These are phyloP conservation scores for Enteromius fasciolatus DNA, from an alignment of 2,797 vertebrate genomes.

Conservation along the genomic window DNA sequence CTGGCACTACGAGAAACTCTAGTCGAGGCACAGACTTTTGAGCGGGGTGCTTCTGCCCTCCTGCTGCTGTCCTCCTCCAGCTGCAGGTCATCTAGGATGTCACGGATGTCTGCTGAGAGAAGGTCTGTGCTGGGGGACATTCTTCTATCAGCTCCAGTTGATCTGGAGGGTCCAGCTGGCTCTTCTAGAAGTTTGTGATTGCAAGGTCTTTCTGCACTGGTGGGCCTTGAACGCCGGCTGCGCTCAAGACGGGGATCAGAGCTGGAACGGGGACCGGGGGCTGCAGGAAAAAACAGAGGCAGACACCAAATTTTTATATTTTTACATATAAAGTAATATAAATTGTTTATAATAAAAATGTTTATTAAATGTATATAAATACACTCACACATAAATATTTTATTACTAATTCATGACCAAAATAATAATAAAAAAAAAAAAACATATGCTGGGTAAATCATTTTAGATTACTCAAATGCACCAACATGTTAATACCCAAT, in stretches of 20 bases:
- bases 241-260: slow-evolving; percentile 65
- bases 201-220: slow-evolving; percentile 63
- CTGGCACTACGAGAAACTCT: slow-evolving; percentile 81
- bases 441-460: background rate
- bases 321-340: background rate
- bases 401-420: no score
- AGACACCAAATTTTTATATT: background rate
- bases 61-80: slow-evolving; percentile 75
- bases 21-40: slow-evolving; percentile 63
- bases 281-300: slow-evolving; percentile 57
- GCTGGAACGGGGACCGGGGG: slow-evolving; percentile 57
- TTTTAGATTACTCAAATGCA: background rate
- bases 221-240: slow-evolving; percentile 55
- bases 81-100: slow-evolving; percentile 92
- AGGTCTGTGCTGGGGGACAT: slow-evolving; percentile 77
- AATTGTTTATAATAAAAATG: no score
- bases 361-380: background rate
- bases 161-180: slow-evolving; percentile 36
- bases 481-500: background rate
- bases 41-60: slow-evolving; percentile 68
- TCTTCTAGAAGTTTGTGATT: slow-evolving; percentile 18
- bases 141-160: slow-evolving; percentile 56
- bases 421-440: no score
- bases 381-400: background rate
- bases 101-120: slow-evolving; percentile 87